Conservation (phyloP, 2,113 vertebrate genomes). For the Chitala chitala region DNA sequence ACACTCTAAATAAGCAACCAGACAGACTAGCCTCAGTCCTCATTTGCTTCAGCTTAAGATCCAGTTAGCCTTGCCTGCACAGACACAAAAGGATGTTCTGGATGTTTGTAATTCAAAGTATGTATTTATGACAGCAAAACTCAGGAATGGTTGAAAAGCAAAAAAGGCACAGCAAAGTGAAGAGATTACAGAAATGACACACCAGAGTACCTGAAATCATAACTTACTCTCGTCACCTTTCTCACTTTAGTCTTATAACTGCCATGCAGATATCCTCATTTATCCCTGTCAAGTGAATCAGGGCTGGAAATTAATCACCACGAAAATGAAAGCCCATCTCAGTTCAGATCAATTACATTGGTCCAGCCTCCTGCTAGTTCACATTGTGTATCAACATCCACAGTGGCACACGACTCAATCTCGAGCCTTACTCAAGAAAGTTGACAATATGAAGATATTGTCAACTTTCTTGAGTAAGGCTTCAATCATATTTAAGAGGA, state of each 20-base stretch:
- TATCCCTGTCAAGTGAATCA: background rate
- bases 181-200: background rate
- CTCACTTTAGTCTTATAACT: background rate
- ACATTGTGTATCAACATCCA: too few relatives aligned
- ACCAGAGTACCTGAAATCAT: background rate
- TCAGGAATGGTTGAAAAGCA: background rate
- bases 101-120: background rate
- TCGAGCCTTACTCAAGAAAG: too few relatives aligned
- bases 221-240: background rate
- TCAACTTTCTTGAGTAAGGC: too few relatives aligned
- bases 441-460: too few relatives aligned
- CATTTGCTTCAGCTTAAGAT: background rate
- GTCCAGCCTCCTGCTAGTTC: too few relatives aligned
- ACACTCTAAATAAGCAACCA: constrained; percentile 5
- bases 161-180: background rate
- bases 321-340: background rate
- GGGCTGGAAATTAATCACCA: background rate
- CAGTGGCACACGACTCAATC: too few relatives aligned
- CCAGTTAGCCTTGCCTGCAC: background rate
- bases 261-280: background rate
- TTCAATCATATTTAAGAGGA: too few relatives aligned
- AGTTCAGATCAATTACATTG: too few relatives aligned
- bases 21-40: background rate
- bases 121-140: background rate
- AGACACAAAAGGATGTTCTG: background rate